phyloP scores from a whole-genome alignment of 2,113 vertebrate genomes.

The Trogon surrucura region DNA sequence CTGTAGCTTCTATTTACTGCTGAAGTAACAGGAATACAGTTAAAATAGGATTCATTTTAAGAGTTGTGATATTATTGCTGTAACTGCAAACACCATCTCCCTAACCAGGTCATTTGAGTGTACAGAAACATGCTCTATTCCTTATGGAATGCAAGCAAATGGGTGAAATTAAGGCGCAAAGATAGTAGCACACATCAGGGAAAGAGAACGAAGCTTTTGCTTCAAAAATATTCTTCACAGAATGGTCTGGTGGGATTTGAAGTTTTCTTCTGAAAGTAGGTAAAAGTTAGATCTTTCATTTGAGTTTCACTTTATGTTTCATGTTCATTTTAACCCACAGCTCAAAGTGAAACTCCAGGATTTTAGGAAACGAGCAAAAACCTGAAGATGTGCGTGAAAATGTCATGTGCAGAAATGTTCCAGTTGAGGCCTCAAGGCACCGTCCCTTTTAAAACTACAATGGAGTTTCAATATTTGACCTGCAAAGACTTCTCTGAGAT shows the following conservation, averaged over 20 bases:
- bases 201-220: conserved; percentile 51
- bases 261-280: conserved; percentile 57
- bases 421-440: not conserved
- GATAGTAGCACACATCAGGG: conserved; percentile 34
- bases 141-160: conserved; percentile 1
- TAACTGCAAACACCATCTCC: not conserved
- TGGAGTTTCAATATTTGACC: not conserved
- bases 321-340: conserved; percentile 31
- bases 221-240: conserved; percentile 55
- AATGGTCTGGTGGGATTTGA: conserved; percentile 53
- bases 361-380: conserved; percentile 29
- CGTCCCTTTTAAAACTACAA: not conserved
- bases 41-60: not conserved
- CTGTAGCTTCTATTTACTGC: not conserved
- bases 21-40: not conserved
- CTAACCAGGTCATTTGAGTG: not conserved
- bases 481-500: conserved; percentile 2
- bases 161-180: conserved; percentile 51
- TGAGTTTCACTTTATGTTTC: conserved; percentile 43
- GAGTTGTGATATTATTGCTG: not conserved
- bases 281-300: conserved; percentile 60
- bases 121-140: not conserved
- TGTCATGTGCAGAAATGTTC: conserved; percentile 32
- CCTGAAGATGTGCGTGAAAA: conserved; percentile 6
- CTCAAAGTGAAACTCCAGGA: conserved; percentile 50